Base-by-base conservation (phyloP, 2,888 invertebrate genomes). In the Eurois occulta region DNA sequence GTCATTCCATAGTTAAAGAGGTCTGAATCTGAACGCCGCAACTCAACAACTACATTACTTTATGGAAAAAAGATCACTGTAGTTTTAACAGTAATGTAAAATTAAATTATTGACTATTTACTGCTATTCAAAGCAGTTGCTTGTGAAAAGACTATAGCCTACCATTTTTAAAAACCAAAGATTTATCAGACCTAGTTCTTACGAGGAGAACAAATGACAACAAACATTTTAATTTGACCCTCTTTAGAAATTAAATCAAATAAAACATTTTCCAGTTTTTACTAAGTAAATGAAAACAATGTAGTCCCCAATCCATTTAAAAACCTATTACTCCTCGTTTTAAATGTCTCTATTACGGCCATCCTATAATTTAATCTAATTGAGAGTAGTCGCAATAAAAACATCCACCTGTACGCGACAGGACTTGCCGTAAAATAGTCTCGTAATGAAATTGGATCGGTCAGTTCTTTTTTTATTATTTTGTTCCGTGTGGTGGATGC, bases 391-490 rank as follows among this genome's bases (percentile, higher is more conserved):
- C 28, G 48, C 72, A 85, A 72, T 84, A 86, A 88, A 81, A 80
- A 75, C 91, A 78, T 80, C 94, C 91, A 24, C 91, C 94, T 92
- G 91, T 95, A 90, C 78, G 71, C 69, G 70, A 89, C 92, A 93
- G 94, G 93, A 90, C 88, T 86, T 72, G 79, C 90, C 91, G 91
- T 95, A 94, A 95, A 95, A 93, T 92, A 90, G 90, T 86, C 90
- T 84, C 86, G 93, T 94, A 95, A 95, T 95, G 94, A 95, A 95
- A 95, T 95, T 94, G 95, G 94, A 95, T 95, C 95, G 93, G 90
- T 82, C 62, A 75, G 71, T n/a, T 78, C 93, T 94, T 92, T 48
- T 74, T 75, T 79, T 70, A 16, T 43, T 92, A 87, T 91, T 86
- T 62, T 86, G 84, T 88, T 83, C 87, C 84, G 74, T 84, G 87